Evolutionary conservation across 2,888 invertebrate genomes (phyloP).

Genomic region (Drosophila birchii): DNA sequence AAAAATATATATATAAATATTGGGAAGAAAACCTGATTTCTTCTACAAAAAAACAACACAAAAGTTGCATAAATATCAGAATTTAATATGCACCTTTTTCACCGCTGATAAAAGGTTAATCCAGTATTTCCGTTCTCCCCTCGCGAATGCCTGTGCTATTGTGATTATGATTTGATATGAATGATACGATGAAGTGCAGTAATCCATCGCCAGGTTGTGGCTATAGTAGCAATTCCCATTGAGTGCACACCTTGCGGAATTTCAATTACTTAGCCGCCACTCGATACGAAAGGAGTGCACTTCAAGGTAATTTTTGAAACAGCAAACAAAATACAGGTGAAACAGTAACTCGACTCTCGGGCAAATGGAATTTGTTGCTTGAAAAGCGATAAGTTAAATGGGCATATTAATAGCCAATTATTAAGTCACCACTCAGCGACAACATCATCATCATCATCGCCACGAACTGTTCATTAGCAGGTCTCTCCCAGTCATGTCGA

Average conservation of each 20-base stretch:
- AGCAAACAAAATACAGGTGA: slow-evolving; percentile 26
- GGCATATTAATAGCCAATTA: slow-evolving; percentile 57
- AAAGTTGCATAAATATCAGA: slow-evolving; percentile 33
- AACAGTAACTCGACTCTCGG: slow-evolving; percentile 28
- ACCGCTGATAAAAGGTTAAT: slow-evolving; percentile 1
- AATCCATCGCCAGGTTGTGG: slow-evolving; percentile 38
- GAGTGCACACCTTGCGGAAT: slow-evolving; percentile 33
- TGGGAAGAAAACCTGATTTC: slow-evolving; percentile 38
- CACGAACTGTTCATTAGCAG: slow-evolving; percentile 36
- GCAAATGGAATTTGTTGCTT: slow-evolving; percentile 24
- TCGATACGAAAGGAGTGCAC: slow-evolving; percentile 27
- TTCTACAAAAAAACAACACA: slow-evolving; percentile 4
- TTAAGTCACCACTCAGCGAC: slow-evolving; percentile 36
- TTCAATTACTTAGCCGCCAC: slow-evolving; percentile 42
- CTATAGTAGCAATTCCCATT: slow-evolving; percentile 27
- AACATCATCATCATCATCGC: slow-evolving; percentile 32
- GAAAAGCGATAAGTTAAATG: slow-evolving; percentile 38
- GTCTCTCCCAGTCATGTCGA: slow-evolving; percentile 22
- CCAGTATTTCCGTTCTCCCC: slow-evolving; percentile 26
- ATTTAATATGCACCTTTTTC: slow-evolving; percentile 17
- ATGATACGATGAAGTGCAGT: slow-evolving; percentile 52
- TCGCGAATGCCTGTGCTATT: slow-evolving; percentile 9
- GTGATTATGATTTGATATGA: slow-evolving; percentile 41
- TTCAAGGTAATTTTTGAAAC: slow-evolving; percentile 35
- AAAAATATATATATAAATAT: slow-evolving; percentile 22